Evolutionary conservation across 2,888 invertebrate species (phyloP), one percentile per base, ranked within the genome.

Genomic region (Sinelater perroti): DNA sequence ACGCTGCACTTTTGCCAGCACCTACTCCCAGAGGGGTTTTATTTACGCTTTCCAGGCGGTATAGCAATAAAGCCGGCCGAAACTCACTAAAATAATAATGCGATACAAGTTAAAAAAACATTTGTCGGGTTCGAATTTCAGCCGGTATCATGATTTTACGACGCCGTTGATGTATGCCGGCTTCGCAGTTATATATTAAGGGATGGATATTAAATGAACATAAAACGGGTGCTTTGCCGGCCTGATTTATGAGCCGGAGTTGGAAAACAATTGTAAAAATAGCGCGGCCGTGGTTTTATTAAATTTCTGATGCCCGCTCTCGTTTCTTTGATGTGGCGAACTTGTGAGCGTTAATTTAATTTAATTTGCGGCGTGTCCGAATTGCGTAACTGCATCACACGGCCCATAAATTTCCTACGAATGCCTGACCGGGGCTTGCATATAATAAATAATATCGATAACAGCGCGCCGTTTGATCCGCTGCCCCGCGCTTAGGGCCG

Each of bases 231-330:
- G 61, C 61, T 61, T 61, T 58, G 52, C 35, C 44, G 52, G 47
- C 24, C 46, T 66, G 66, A 66, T 66, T 65, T 66, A 65, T 60
- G 46, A 51, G 45, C 33, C 40, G 13, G 47, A 59, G 51, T 62
- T 65, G 58, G 44, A 61, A 66, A 66, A 66, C 63, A 64, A 64
- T 63, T 63, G 62, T 64, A 60, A 60, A 61, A 63, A 63, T 62
- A 63, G 57, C 36, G 13, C 17, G 13, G 54, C 17, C 26, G 46
- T 36, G 18, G 18, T 47, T 46, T 55, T 38, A 55, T 55, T 40
- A 55, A 55, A 55, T 55, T 55, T 55, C 21, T 21, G 36, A 26
- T 21, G 26, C 24, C 16, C n/a, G n/a, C n/a, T n/a, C n/a, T n/a
- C n/a, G n/a, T n/a, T n/a, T 31, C 30, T 17, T 28, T 24, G 40